Evolutionary conservation across 2,113 vertebrate species (phyloP), one percentile per base, ranked within the genome.

Genomic region (Thermophis baileyi): DNA sequence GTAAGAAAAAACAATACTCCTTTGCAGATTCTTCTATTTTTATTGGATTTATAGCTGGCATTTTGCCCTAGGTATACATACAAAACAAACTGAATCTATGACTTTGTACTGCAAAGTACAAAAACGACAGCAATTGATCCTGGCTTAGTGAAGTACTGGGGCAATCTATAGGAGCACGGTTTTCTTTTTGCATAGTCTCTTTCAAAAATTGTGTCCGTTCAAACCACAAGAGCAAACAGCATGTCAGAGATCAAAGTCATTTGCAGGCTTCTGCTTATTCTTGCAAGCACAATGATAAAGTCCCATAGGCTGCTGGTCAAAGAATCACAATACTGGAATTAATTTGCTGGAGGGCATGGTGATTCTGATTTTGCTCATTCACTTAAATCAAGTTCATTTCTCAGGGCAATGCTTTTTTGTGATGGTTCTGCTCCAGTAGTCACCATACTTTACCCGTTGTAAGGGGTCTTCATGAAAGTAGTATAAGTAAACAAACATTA

Each of bases 311-410:
- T 20, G 22, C 89, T 94, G 90, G 93, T 85, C 94, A 92, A 94
- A 95, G 44, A 57, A 22, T 91, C 57, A 16, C 93, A n/a, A 49
- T 91, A 88, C 6, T 93, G 60, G 90, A 96, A 85, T 91, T 94
- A 92, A 96, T 96, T 94, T 95, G 92, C 60, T 85, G 20, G 89
- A 63, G 89, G 81, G 46, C 90, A 87, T 0, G 0, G 87, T 85
- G 89, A 69, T 88, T 93, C 90, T 87, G 93, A 20, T 69, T 95
- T 96, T 88, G 93, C 93, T 92, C 24, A 20, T 92, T 96, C 93
- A 93, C 96, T 93, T 93, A 85, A 44, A 94, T 92, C 87, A 91
- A 93, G 89, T 90, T 94, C 95, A 87, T 94, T 96, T 94, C 92
- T 89, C 69, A 91, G 86, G 91, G 90, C 87, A 94, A 94, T 92